Evolutionary conservation across 2,797 vertebrate species (phyloP).

Genomic region (Coccyzus lansbergi): DNA sequence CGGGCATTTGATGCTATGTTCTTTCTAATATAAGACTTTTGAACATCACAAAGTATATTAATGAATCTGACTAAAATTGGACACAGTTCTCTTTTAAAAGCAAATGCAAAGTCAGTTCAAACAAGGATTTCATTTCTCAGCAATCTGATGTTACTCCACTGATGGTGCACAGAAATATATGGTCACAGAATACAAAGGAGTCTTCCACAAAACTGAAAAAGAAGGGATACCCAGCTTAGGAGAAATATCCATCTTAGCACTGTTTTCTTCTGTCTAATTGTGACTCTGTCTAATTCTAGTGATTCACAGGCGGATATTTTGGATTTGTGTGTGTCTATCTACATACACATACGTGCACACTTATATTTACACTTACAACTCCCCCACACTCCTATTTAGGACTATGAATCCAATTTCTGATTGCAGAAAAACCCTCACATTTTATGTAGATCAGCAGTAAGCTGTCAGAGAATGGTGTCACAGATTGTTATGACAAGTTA

Average conservation of each 20-base stretch:
- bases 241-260: neutral
- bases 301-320: neutral
- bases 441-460: neutral
- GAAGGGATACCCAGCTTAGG: neutral
- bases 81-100: neutral
- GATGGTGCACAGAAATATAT: neutral
- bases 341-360: neutral
- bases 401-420: neutral
- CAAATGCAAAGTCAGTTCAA: neutral
- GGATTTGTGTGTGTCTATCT: neutral
- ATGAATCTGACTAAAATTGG: neutral
- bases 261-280: neutral
- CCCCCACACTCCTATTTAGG: neutral
- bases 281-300: neutral
- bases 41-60: neutral
- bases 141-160: neutral
- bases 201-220: neutral
- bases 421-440: neutral
- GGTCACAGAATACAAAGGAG: neutral
- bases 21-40: neutral
- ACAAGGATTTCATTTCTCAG: neutral
- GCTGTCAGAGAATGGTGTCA: constrained; percentile 1
- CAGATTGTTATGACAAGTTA: neutral
- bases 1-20: neutral
- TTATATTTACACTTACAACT: neutral